Base-by-base conservation (phyloP, 2,113 vertebrate genomes). In the Megaceryle maxima region DNA sequence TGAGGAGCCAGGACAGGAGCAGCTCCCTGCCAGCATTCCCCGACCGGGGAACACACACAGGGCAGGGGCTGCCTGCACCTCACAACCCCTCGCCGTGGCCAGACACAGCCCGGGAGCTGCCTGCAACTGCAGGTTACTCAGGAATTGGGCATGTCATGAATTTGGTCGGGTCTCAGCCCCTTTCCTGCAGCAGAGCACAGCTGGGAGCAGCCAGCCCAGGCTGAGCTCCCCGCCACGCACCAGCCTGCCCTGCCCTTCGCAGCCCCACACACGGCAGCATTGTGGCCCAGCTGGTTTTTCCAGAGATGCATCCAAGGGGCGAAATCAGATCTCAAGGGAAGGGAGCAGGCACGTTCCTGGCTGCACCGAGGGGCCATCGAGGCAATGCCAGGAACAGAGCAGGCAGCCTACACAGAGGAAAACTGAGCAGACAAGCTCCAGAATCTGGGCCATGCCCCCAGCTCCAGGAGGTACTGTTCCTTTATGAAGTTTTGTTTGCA, bases 201-300 rank as follows among this genome's bases (percentile, higher is more conserved):
- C 83, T 82, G 62, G 0, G 37, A 78, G n/a, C 33, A 25, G 57
- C 19, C 28, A 3, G 64, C 64, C 11, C 4, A 3, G 0, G 92
- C 88, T 1, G 0, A 60, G 83, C 75, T 93, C 83, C 31, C 31
- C 4, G 1, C 21, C 16, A 6, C 1, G 3, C 62, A 62, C 75
- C 85, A 55, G 79, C 46, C 67, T 4, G 94, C 96, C 94, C 88
- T 93, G 94, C 95, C 94, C 93, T 81, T 51, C 1, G 2, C 44
- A 94, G 87, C 87, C 3, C 0, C 87, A 89, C 87, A 89, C 95
- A 78, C 84, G 81, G 81, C 87, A 35, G 94, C 87, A 66, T 91
- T 96, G 96, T 96, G 82, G 94, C 85, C 93, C 93, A 39, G 96
- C 96, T 96, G 96, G 96, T 97, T 97, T 97, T 97, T 97, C 96